Evolutionary conservation across 1,140 invertebrate genomes (phyloP).

Genomic region (Ceratina japonica): DNA sequence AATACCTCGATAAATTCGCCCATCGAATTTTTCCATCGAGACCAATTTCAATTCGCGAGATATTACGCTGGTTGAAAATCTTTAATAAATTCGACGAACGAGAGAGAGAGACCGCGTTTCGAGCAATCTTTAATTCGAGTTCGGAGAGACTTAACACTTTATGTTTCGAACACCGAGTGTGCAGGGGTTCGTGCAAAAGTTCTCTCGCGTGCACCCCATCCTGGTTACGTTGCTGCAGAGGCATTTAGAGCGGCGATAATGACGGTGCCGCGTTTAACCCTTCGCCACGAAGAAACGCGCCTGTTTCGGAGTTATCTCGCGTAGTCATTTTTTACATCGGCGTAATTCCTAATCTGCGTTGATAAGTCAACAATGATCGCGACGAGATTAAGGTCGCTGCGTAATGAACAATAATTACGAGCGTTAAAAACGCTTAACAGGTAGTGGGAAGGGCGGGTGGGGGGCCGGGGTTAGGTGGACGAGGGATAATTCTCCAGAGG

Average conservation of each 20-base stretch:
- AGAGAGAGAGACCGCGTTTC: too few relatives aligned
- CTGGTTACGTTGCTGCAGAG: not conserved
- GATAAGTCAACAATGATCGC: slow-evolving; percentile 44
- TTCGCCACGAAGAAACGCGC: not conserved
- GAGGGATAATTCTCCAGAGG: not conserved
- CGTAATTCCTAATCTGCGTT: slow-evolving; percentile 32
- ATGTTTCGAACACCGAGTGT: not conserved
- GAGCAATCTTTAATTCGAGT: too few relatives aligned
- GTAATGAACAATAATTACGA: slow-evolving; percentile 45
- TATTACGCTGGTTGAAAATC: too few relatives aligned
- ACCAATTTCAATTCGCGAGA: too few relatives aligned
- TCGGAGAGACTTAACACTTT: too few relatives aligned
- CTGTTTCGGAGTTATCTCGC: slow-evolving; percentile 24
- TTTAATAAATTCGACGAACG: too few relatives aligned
- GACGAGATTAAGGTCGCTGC: slow-evolving; percentile 12
- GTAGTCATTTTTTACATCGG: slow-evolving; percentile 8
- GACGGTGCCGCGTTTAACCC: slow-evolving; percentile 32
- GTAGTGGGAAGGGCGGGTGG: too few relatives aligned
- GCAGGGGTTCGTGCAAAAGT: slow-evolving; percentile 22
- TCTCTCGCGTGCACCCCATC: slow-evolving; percentile 16
- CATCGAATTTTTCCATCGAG: slow-evolving; percentile 22
- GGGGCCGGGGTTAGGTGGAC: too few relatives aligned
- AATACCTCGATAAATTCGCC: slow-evolving; percentile 43
- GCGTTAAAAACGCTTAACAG: slow-evolving; percentile 20
- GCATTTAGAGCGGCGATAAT: slow-evolving; percentile 40